A percentile compares a stretch with the other conserved stretches of the same genome.
These are phyloP conservation scores for Hypomecis punctinalis DNA, from an alignment of 2,888 invertebrate genomes.

Conservation along the genomic window DNA sequence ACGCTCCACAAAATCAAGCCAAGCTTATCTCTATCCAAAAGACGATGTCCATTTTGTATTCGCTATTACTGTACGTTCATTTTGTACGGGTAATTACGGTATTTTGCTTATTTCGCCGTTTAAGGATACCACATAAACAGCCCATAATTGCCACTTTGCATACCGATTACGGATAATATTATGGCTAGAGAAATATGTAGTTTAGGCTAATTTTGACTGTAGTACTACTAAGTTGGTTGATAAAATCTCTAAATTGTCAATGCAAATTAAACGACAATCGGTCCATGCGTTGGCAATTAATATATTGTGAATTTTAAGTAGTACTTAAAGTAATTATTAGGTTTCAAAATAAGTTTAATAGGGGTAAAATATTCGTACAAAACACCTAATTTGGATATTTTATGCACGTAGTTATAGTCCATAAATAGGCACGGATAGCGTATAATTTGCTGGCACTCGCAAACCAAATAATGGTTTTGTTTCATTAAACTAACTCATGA, in stretches of 20 bases:
- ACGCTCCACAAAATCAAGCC: no score
- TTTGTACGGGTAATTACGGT: background rate
- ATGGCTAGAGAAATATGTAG: background rate
- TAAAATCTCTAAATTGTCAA: background rate
- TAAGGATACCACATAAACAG: constrained; percentile 8
- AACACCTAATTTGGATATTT: no score
- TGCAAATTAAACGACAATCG: background rate
- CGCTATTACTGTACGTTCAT: background rate
- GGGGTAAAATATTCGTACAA: no score
- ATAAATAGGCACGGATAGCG: no score
- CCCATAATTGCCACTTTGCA: constrained; percentile 22
- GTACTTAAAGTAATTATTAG: background rate
- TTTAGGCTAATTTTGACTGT: background rate
- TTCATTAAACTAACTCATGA: no score
- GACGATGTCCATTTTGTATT: no score
- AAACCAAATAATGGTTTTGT: no score
- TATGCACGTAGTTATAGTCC: no score
- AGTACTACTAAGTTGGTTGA: background rate
- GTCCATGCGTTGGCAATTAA: no score
- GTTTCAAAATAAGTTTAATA: background rate
- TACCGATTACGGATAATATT: constrained; percentile 17
- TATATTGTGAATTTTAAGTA: no score
- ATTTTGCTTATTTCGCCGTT: constrained; percentile 22
- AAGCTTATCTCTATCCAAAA: no score
- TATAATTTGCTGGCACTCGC: no score